These are phyloP conservation scores for Tetramorium parvispinum DNA, from an alignment of 1,140 invertebrate species.

Conservation along the genomic window DNA sequence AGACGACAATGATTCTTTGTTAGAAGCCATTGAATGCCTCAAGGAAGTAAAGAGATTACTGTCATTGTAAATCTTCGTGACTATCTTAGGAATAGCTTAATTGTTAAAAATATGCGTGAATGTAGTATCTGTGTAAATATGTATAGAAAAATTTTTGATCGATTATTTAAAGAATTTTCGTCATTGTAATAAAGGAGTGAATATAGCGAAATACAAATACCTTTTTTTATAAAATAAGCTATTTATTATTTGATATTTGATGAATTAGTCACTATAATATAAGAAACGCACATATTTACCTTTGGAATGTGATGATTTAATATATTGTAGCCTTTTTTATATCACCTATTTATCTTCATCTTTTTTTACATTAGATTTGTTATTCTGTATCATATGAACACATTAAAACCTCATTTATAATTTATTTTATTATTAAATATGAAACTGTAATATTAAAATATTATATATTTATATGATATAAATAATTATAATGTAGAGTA, in stretches of 20 bases:
- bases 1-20: slow-evolving; percentile 88
- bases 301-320: neutral
- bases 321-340: neutral
- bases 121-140: slow-evolving; percentile 1
- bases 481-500: neutral
- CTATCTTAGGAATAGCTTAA: neutral
- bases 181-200: neutral
- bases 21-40: slow-evolving; percentile 90
- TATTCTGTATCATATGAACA: neutral
- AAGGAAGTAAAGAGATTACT: slow-evolving; percentile 87
- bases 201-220: neutral
- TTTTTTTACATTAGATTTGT: neutral
- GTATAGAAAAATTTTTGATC: slow-evolving; percentile 2
- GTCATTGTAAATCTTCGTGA: neutral
- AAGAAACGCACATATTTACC: neutral
- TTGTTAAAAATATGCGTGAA: neutral
- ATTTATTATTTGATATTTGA: slow-evolving; percentile 1
- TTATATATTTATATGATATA: neutral
- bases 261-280: neutral
- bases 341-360: neutral
- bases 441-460: neutral
- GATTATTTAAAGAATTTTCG: slow-evolving; percentile 5
- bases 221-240: slow-evolving; percentile 8
- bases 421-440: neutral
- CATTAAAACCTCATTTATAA: neutral